Conservation (phyloP, 2,888 invertebrate species). For the Netelia virgata region DNA sequence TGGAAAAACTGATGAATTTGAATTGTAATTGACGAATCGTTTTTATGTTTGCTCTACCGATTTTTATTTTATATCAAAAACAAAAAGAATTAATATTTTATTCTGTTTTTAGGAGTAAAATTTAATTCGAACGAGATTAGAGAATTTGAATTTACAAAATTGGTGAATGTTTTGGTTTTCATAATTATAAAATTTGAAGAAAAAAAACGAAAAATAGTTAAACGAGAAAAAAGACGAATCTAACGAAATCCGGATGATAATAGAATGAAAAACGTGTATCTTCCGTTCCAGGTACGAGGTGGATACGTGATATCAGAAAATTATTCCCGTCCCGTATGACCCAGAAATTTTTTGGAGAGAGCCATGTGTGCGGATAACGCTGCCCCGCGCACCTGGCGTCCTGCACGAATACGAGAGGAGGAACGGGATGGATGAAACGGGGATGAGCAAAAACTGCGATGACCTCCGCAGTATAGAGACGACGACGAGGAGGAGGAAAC, state of each 20-base stretch:
- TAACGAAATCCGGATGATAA: no score
- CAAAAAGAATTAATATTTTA: no score
- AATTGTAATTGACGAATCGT: neutral
- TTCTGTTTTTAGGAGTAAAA: no score
- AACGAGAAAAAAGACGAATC: no score
- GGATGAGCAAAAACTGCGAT: constrained; percentile 25
- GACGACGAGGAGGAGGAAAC: constrained; percentile 6
- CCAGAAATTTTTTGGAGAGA: constrained; percentile 41
- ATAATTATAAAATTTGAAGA: no score
- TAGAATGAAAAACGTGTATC: neutral
- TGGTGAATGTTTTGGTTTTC: no score
- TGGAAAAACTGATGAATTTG: neutral
- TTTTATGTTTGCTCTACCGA: no score
- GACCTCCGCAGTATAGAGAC: constrained; percentile 24
- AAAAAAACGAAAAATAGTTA: no score
- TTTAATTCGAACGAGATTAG: no score
- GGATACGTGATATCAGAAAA: constrained; percentile 3
- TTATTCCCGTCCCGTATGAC: constrained; percentile 59
- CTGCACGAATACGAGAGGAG: neutral
- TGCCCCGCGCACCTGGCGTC: neutral
- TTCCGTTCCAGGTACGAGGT: neutral
- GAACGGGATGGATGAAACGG: neutral
- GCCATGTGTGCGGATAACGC: constrained; percentile 30
- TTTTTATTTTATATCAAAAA: no score
- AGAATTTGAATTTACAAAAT: no score